Percentiles rank a stretch among this genome's conserved stretches.
Conservation (phyloP, 2,113 vertebrate genomes). For the Zosterops pallidus region DNA sequence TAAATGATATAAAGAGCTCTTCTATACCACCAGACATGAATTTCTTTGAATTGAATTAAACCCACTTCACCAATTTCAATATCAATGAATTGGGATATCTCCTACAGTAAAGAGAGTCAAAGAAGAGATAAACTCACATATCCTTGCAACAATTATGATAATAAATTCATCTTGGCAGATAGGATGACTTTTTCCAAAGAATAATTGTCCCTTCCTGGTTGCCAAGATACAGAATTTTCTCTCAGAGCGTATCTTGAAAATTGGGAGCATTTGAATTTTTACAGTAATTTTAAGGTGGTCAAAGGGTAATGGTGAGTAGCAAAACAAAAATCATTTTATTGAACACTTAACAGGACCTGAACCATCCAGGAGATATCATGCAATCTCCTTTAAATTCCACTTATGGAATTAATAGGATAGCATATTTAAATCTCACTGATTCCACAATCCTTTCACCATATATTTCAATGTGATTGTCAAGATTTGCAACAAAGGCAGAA, state of each 20-base stretch:
- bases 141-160: conserved; percentile 9
- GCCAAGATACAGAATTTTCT: conserved; percentile 35
- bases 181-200: background rate
- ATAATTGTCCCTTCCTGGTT: conserved; percentile 4
- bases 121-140: background rate
- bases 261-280: background rate
- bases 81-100: background rate
- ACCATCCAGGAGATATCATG: background rate
- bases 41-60: background rate
- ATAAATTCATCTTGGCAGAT: conserved; percentile 20
- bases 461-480: background rate
- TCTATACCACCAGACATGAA: background rate
- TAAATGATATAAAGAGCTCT: background rate
- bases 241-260: background rate
- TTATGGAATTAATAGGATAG: background rate
- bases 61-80: background rate
- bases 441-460: background rate
- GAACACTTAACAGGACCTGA: background rate
- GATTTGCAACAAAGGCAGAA: background rate
- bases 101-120: background rate
- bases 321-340: background rate
- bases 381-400: background rate
- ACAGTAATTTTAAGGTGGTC: background rate
- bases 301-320: background rate
- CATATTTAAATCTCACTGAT: background rate